phyloP scores from a whole-genome alignment of 2,797 vertebrate species.

The Streptopelia turtur region DNA sequence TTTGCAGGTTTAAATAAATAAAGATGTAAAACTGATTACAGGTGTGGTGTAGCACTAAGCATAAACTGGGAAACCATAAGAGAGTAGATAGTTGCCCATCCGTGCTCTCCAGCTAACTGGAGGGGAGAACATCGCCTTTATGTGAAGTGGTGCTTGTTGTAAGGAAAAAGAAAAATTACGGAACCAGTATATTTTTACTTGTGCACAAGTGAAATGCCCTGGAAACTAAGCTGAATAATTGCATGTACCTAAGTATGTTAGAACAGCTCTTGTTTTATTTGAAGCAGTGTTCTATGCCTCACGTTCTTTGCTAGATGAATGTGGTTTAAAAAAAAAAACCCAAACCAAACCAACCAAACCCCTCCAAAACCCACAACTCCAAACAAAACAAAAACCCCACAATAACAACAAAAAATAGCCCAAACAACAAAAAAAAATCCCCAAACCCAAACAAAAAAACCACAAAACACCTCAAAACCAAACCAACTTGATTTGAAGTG shows the following conservation, averaged over 20 bases:
- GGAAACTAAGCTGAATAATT: background rate
- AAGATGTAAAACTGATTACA: background rate
- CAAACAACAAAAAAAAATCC: background rate
- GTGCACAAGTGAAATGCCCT: background rate
- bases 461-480: background rate
- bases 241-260: background rate
- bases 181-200: background rate
- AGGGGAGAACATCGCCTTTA: fast-evolving
- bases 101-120: background rate
- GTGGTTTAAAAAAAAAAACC: background rate
- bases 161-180: background rate
- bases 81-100: background rate
- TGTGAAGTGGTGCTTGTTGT: background rate
- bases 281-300: background rate
- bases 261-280: background rate
- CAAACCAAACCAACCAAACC: background rate
- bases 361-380: too few relatives aligned
- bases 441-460: too few relatives aligned
- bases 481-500: background rate
- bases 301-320: background rate
- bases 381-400: background rate
- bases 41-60: background rate
- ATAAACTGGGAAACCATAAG: background rate
- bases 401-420: too few relatives aligned
- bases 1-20: background rate